phyloP scores from a whole-genome alignment of 2,797 vertebrate species.

The Alcedo atthis region DNA sequence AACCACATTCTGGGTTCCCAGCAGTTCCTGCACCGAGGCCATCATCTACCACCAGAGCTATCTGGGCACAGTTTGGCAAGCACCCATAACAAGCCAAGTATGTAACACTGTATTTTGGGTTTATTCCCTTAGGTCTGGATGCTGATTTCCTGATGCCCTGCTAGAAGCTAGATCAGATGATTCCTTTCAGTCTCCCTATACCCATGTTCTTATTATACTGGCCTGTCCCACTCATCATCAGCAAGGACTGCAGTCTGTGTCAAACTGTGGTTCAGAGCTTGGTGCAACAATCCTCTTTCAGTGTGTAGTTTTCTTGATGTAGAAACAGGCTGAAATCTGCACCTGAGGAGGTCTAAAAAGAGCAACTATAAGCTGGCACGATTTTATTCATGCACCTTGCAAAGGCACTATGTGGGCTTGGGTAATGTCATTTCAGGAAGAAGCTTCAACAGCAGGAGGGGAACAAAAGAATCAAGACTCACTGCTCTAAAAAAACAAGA shows the following conservation, averaged over 20 bases:
- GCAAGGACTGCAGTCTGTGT: not conserved
- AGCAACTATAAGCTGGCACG: not conserved
- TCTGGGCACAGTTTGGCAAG: conserved; percentile 93
- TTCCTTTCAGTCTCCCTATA: not conserved
- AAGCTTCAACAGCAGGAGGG: not conserved
- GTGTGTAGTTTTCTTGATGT: not conserved
- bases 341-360: not conserved
- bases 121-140: not conserved
- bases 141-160: not conserved
- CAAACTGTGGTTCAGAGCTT: not conserved
- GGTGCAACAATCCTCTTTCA: not conserved
- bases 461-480: not conserved
- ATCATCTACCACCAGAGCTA: conserved; percentile 89
- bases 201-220: not conserved
- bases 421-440: not conserved
- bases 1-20: conserved; percentile 93
- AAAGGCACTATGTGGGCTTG: not conserved
- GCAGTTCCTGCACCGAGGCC: conserved; percentile 93
- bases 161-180: not conserved
- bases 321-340: not conserved
- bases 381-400: not conserved
- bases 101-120: conserved; percentile 4
- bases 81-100: conserved; percentile 92
- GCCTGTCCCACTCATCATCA: accelerated
- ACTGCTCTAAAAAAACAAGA: not conserved